Percentiles rank a stretch among this genome's conserved stretches.
These are phyloP conservation scores for Scomberomorus guttatus DNA, from an alignment of 2,797 vertebrate species.

Conservation along the genomic window DNA sequence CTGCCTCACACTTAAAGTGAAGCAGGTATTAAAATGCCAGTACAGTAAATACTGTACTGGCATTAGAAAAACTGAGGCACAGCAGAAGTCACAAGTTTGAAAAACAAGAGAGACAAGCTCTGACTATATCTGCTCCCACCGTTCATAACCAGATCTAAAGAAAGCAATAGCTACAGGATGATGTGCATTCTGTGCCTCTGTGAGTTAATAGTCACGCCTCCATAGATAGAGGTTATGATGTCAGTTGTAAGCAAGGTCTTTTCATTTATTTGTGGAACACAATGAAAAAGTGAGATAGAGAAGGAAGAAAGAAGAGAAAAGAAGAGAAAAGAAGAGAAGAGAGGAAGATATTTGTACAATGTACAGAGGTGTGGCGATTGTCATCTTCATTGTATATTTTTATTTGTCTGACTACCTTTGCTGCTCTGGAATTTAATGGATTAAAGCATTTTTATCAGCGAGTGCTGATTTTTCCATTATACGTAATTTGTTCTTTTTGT, in stretches of 20 bases:
- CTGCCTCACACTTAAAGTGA: neutral
- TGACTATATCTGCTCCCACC: neutral
- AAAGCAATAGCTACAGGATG: neutral
- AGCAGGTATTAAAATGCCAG: no score
- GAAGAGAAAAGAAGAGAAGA: neutral
- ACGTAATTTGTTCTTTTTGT: neutral
- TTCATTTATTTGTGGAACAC: slow-evolving; percentile 8
- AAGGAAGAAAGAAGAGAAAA: neutral
- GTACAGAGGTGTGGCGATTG: neutral
- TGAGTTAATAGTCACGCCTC: neutral
- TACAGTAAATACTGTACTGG: neutral
- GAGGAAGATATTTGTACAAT: neutral
- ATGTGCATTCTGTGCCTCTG: neutral
- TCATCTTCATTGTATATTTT: neutral
- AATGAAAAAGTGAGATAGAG: neutral
- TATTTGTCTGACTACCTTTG: neutral
- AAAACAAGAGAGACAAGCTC: neutral
- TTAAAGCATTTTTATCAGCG: neutral
- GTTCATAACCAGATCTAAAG: neutral
- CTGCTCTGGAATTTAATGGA: neutral
- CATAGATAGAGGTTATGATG: neutral
- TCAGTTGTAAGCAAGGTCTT: neutral
- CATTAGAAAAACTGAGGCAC: neutral
- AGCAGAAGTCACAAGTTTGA: slow-evolving; percentile 2
- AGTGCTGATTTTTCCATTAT: neutral